Evolutionary conservation across 1,140 invertebrate species (phyloP).

Genomic region (Dreissena rostriformis): DNA sequence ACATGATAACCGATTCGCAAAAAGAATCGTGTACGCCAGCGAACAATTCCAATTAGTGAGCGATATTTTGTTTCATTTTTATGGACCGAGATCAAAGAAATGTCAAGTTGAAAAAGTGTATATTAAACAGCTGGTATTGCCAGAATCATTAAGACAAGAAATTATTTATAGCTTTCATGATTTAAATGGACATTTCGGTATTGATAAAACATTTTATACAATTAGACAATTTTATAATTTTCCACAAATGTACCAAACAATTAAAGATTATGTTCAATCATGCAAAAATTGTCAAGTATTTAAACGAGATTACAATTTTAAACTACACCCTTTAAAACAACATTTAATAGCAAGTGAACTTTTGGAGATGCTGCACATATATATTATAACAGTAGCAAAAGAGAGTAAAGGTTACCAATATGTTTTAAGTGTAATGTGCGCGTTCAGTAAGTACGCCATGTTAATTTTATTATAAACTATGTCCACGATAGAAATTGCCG

Average conservation of each 20-base stretch:
- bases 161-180: not conserved
- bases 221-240: not conserved
- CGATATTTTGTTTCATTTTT: conserved; percentile 1
- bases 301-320: too few species aligned
- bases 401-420: not conserved
- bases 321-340: too few species aligned
- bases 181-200: not conserved
- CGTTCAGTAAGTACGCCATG: not conserved
- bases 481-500: not conserved
- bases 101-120: not conserved
- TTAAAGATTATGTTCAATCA: too few species aligned
- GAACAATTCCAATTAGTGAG: not conserved
- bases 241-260: not conserved
- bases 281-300: too few species aligned
- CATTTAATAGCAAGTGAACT: not conserved
- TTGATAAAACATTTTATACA: not conserved
- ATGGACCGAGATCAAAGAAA: not conserved
- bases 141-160: not conserved
- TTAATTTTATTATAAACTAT: not conserved
- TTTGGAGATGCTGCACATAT: not conserved
- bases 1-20: not conserved
- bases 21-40: not conserved
- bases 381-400: not conserved
- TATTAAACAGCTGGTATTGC: not conserved
- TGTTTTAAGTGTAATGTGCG: not conserved